phyloP scores from a whole-genome alignment of 2,888 invertebrate genomes.

The Oscheius sp. region DNA sequence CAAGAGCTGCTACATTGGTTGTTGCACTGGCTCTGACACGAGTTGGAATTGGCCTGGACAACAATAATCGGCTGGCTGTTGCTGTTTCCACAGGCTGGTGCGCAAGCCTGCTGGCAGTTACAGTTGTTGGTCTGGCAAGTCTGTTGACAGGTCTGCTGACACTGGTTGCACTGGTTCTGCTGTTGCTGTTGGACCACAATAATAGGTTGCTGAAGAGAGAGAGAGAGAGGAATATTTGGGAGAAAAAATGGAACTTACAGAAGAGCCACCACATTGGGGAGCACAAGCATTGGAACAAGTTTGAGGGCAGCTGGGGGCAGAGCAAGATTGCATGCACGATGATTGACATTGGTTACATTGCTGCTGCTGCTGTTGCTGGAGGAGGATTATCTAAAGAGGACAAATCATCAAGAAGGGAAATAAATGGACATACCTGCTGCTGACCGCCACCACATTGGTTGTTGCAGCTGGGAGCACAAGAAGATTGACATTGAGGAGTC shows the following conservation, averaged over 20 bases:
- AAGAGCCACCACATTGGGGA: conserved; percentile 47
- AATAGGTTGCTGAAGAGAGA: conserved; percentile 25
- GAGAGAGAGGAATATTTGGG: not conserved
- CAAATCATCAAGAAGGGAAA: too few species aligned
- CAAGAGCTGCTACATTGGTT: conserved; percentile 54
- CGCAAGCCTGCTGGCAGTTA: conserved; percentile 57
- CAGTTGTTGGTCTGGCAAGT: conserved; percentile 47
- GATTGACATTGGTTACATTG: conserved; percentile 61
- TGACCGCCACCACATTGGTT: conserved; percentile 24
- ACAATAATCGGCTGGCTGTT: conserved; percentile 36
- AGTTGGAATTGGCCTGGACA: conserved; percentile 38
- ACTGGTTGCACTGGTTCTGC: conserved; percentile 25
- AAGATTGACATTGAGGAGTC: conserved; percentile 45
- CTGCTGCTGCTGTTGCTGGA: conserved; percentile 40
- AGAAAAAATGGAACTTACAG: not conserved
- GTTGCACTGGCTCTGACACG: conserved; percentile 56
- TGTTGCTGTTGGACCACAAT: conserved; percentile 24
- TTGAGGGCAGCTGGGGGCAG: conserved; percentile 54
- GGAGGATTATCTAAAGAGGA: conserved; percentile 27
- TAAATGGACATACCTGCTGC: not conserved
- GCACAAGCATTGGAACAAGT: conserved; percentile 48
- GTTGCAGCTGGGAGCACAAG: conserved; percentile 56
- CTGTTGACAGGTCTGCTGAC: conserved; percentile 47
- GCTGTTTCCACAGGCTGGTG: conserved; percentile 50
- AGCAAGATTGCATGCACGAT: conserved; percentile 49